Evolutionary conservation across 2,888 invertebrate species (phyloP), one percentile per base, ranked within the genome.

Genomic region (Diplazon laetatorius): DNA sequence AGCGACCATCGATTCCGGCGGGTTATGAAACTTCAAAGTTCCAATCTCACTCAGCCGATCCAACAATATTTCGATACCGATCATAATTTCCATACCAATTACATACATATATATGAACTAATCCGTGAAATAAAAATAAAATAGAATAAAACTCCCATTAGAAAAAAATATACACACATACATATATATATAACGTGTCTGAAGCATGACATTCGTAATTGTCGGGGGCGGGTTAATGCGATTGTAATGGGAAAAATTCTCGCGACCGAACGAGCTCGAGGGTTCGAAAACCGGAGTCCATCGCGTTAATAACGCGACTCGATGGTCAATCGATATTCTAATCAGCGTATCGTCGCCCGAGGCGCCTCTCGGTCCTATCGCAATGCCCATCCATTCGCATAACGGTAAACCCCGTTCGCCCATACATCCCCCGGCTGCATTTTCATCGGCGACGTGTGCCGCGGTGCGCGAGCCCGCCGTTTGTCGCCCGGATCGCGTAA

Each of bases 271-370:
- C 25, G 25, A 3, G 25, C 52, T 55, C 9, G 52, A 57, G 57
- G 37, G 46, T 30, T 62, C 30, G 44, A 16, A 22, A 46, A 62
- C 30, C n/a, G n/a, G n/a, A n/a, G n/a, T n/a, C n/a, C n/a, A 10
- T 20, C 35, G 35, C 16, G 25, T 16, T 60, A 71, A 76, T 76
- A 72, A 66, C 66, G 66, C 71, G 52, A 57, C 39, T 52, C 80
- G 87, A 87, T 87, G 87, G n/a, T 88, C 86, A 88, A 89, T 89
- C 89, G 88, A 88, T 86, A 88, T 86, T 87, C 86, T 87, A 88
- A 88, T 88, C 87, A 84, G 80, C 78, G 80, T 83, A 87, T 87
- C 86, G 82, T 78, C 80, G 87, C 89, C 84, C 75, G 76, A 71
- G 86, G 82, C 83, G 78, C 83, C 77, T 84, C 77, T 42, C n/a